phyloP scores from a whole-genome alignment of 2,888 invertebrate species.

The Aporophyla lueneburgensis region DNA sequence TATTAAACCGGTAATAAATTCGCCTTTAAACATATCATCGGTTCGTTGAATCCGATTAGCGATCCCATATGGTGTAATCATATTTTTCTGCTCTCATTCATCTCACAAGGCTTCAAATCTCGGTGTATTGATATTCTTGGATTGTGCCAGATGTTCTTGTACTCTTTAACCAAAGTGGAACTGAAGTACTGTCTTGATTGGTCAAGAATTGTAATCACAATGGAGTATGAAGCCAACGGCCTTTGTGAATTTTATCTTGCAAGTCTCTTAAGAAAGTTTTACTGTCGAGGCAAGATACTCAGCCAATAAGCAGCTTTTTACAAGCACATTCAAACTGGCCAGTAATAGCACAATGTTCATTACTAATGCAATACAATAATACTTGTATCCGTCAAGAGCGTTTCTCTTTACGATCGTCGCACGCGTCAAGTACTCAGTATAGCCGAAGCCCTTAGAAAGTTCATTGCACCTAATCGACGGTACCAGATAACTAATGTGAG shows the following conservation, averaged over 20 bases:
- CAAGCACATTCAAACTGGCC: constrained; percentile 5
- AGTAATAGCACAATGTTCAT: constrained; percentile 40
- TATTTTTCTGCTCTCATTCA: constrained; percentile 48
- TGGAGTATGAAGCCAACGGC: not conserved
- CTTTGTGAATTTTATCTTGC: constrained; percentile 1
- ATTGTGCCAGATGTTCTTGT: constrained; percentile 48
- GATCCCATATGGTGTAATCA: constrained; percentile 48
- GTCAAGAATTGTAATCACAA: not conserved
- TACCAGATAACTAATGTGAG: constrained; percentile 80
- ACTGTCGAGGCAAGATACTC: constrained; percentile 6
- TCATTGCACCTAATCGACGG: constrained; percentile 75
- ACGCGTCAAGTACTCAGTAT: constrained; percentile 70
- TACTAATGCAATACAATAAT: constrained; percentile 47
- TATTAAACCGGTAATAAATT: constrained; percentile 40
- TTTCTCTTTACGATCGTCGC: constrained; percentile 67
- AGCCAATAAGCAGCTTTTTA: constrained; percentile 35
- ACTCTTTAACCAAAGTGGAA: constrained; percentile 23
- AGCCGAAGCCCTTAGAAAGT: constrained; percentile 76
- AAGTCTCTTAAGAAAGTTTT: constrained; percentile 32
- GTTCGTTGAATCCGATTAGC: constrained; percentile 54
- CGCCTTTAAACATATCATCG: constrained; percentile 46
- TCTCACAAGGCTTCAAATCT: constrained; percentile 48
- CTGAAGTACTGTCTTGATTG: not conserved
- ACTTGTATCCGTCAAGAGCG: constrained; percentile 58
- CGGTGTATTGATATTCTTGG: constrained; percentile 36